These are phyloP conservation scores for Acanthosepion pharaonis DNA, from an alignment of 2,888 invertebrate genomes.

Conservation along the genomic window DNA sequence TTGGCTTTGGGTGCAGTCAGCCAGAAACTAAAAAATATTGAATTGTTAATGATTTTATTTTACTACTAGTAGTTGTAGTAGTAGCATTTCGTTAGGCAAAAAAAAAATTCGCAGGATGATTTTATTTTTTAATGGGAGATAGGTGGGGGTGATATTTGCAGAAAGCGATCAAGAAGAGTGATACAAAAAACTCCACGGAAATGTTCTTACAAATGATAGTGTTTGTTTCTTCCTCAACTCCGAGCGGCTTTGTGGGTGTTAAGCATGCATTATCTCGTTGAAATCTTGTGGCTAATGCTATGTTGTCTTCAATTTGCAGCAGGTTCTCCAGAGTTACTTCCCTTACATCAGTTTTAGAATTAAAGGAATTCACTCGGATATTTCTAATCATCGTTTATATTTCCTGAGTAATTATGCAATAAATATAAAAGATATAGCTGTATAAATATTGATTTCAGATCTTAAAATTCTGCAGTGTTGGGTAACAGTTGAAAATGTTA, in stretches of 20 bases:
- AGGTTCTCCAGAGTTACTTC: constrained; percentile 33
- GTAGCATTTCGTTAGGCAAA: neutral
- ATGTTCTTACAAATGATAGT: neutral
- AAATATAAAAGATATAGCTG: too few relatives aligned
- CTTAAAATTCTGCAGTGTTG: too few relatives aligned
- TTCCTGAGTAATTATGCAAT: neutral
- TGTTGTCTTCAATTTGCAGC: neutral
- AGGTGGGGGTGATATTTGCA: neutral
- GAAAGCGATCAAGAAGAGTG: neutral
- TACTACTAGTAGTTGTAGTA: neutral
- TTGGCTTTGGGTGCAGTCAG: constrained; percentile 4
- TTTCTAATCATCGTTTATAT: neutral
- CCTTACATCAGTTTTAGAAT: neutral
- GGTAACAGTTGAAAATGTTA: too few relatives aligned
- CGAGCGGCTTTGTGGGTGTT: neutral
- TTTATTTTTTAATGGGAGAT: neutral
- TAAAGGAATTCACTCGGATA: neutral
- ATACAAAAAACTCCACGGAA: constrained; percentile 16
- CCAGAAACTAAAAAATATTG: constrained; percentile 33
- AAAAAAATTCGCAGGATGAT: neutral
- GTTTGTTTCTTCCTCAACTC: neutral
- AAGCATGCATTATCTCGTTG: neutral
- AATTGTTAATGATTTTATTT: constrained; percentile 33
- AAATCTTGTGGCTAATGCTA: neutral
- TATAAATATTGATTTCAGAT: too few relatives aligned